phyloP scores from a whole-genome alignment of 1,140 invertebrate genomes.

The Thereuonema tuberculata region DNA sequence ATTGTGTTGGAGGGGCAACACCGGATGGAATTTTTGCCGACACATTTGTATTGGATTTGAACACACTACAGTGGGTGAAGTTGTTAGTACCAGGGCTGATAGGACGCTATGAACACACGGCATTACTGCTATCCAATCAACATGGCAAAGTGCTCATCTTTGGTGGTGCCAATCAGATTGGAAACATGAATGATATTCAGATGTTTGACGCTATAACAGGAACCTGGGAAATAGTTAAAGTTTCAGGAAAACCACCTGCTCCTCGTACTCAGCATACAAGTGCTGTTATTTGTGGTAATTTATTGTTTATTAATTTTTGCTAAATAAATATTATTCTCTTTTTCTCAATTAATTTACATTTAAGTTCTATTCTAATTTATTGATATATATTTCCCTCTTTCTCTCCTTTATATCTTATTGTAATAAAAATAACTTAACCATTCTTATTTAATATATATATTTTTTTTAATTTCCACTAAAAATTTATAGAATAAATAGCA shows the following conservation, averaged over 20 bases:
- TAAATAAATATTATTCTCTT: too few relatives aligned
- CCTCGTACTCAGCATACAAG: slow-evolving; percentile 28
- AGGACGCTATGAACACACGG: slow-evolving; percentile 27
- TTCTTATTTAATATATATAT: too few relatives aligned
- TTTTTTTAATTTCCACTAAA: too few relatives aligned
- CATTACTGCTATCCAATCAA: slow-evolving; percentile 22
- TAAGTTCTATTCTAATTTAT: too few relatives aligned
- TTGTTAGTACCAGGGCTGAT: slow-evolving; percentile 21
- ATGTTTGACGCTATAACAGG: slow-evolving; percentile 24
- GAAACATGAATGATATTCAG: slow-evolving; percentile 32
- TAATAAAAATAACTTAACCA: too few relatives aligned
- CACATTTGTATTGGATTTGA: slow-evolving; percentile 28
- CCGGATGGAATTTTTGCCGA: slow-evolving; percentile 30
- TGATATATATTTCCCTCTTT: too few relatives aligned
- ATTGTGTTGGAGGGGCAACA: slow-evolving; percentile 32
- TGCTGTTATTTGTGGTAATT: slow-evolving; percentile 16
- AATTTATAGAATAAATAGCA: too few relatives aligned
- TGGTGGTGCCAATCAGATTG: slow-evolving; percentile 30
- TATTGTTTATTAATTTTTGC: background rate
- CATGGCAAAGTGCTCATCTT: slow-evolving; percentile 29
- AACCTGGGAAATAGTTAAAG: slow-evolving; percentile 22
- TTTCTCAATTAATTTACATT: too few relatives aligned
- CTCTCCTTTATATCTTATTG: too few relatives aligned
- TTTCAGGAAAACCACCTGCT: slow-evolving; percentile 24
- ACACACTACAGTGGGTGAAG: slow-evolving; percentile 28